phyloP scores from a whole-genome alignment of 2,797 vertebrate species.

The Eospalax fontanierii region DNA sequence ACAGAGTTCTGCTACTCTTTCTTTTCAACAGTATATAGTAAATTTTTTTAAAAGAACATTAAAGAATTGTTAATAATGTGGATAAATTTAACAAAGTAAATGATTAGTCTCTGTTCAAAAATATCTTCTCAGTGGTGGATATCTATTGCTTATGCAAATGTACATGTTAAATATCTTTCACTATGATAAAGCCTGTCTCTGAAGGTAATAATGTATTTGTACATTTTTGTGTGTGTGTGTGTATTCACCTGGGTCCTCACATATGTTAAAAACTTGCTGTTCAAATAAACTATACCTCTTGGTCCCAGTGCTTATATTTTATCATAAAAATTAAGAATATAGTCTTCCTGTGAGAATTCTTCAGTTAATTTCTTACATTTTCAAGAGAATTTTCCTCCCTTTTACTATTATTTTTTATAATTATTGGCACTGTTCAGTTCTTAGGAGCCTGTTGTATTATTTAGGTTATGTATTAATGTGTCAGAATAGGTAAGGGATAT shows the following conservation, averaged over 20 bases:
- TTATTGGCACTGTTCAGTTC: not conserved
- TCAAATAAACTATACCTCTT: not conserved
- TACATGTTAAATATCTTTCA: not conserved
- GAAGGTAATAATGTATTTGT: not conserved
- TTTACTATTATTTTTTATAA: not conserved
- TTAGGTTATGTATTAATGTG: not conserved
- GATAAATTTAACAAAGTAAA: not conserved
- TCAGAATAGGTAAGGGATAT: not conserved
- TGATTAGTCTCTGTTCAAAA: not conserved
- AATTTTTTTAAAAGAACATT: not conserved
- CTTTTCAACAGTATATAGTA: not conserved
- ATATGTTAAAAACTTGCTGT: not conserved
- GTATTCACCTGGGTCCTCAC: not conserved
- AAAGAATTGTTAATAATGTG: not conserved
- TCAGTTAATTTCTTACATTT: slow-evolving; percentile 24
- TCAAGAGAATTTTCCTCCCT: not conserved
- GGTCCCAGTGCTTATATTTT: not conserved
- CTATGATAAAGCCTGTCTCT: not conserved
- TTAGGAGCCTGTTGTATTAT: not conserved
- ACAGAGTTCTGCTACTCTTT: not conserved
- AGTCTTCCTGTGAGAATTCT: not conserved
- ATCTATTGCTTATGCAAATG: not conserved
- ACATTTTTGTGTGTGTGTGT: not conserved
- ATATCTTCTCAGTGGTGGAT: not conserved
- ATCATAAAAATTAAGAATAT: not conserved